phyloP scores from a whole-genome alignment of 2,113 vertebrate species.

The Pristiophorus japonicus region DNA sequence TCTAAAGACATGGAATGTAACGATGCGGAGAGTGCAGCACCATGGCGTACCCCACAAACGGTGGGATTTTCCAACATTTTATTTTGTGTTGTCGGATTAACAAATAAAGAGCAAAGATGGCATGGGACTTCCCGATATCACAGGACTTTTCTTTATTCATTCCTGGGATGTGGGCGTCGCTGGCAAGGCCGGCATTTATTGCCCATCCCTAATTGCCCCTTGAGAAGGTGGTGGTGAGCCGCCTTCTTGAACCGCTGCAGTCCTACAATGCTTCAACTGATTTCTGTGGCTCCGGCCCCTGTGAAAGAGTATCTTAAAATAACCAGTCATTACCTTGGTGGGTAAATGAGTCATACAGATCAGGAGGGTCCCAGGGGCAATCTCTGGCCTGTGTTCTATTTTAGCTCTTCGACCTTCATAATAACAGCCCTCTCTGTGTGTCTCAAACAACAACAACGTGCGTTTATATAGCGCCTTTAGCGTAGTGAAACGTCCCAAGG shows the following conservation, averaged over 20 bases:
- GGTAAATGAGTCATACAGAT: neutral
- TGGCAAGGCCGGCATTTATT: no score
- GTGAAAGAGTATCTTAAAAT: neutral
- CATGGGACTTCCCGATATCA: neutral
- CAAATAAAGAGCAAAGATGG: neutral
- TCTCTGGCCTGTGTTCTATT: neutral
- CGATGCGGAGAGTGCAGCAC: no score
- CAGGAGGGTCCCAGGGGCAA: neutral
- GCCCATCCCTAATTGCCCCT: no score
- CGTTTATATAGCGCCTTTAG: no score
- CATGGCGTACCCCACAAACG: no score
- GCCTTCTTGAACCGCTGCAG: no score
- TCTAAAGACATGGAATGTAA: neutral
- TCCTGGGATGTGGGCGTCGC: no score
- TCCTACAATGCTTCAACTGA: neutral
- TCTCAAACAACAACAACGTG: neutral
- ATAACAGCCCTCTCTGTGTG: neutral
- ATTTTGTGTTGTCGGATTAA: neutral
- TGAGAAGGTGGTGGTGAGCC: no score
- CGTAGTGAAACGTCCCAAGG: no score
- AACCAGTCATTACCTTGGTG: no score
- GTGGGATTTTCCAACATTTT: no score
- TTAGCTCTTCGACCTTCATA: neutral
- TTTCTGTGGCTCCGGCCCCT: neutral
- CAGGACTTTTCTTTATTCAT: neutral